Evolutionary conservation across 2,797 vertebrate species (phyloP), one percentile per base, ranked within the genome.

Genomic region (Danio kyathit): DNA sequence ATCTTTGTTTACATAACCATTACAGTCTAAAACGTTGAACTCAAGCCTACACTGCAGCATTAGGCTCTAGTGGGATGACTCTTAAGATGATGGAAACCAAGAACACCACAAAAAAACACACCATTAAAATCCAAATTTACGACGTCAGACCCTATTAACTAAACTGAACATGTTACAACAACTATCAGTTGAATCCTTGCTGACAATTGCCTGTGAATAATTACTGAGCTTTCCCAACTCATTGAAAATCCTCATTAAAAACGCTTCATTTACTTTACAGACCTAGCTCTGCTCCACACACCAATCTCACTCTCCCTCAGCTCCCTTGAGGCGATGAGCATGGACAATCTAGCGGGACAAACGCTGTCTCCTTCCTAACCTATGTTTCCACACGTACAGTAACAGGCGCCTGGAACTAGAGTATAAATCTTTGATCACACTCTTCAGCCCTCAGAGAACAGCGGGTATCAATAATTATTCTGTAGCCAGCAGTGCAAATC

Each of bases 1-100:
- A 43, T 56, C 40, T 70, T 66, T 76, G 60, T 80, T 80, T 80
- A 76, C 60, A 76, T 80, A 80, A 73, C 60, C 60, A 72, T 17
- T 65, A 63, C 14, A 8, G 43, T 43, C 29, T 29, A 19, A 70
- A 67, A 48, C n/a, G 41, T 16, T 82, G 43, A 76, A 67, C 52
- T 57, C 60, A 60, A 77, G 49, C 52, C 16, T 16, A 59, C 48
- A 61, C 19, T 72, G 67, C 52, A 44, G 48, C 44, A 72, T 19
- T 41, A 61, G 19, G 5, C 51, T 70, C 48, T 29, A 54, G 60
- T 43, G 14, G 17, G 46, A 76, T 61, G 41, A 17, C 13, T 40
- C 17, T 38, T 12, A 38, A 70, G 46, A 19, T 13, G 46, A 56
- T 14, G 40, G 7, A 72, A 57, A 2, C 40, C n/a, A 57, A 40